These are phyloP conservation scores for Oryzias javanicus DNA, from an alignment of 2,113 vertebrate genomes.

Conservation along the genomic window DNA sequence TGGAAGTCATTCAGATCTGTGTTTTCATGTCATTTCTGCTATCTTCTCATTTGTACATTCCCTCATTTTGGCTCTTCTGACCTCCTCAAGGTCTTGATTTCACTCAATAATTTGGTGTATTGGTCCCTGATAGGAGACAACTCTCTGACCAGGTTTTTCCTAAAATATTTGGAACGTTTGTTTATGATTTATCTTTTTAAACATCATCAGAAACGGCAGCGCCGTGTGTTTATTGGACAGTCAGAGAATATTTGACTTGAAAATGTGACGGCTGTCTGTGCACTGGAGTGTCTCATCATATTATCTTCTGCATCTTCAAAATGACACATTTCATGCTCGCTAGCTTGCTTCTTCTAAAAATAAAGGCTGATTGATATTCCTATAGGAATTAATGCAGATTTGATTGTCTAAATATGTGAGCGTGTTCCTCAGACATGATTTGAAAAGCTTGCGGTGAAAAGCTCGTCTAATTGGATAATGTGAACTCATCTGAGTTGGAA, in stretches of 20 bases:
- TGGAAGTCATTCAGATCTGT: conserved; percentile 1
- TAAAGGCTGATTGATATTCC: background rate
- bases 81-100: conserved; percentile 59
- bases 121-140: conserved; percentile 66
- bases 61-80: conserved; percentile 58
- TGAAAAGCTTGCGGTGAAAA: too few species aligned
- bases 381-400: background rate
- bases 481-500: too few species aligned
- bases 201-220: conserved; percentile 1
- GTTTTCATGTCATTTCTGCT: conserved; percentile 38
- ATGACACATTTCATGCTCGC: background rate
- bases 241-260: conserved; percentile 7
- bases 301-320: background rate
- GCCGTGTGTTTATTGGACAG: conserved; percentile 14
- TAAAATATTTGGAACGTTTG: conserved; percentile 53
- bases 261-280: conserved; percentile 1
- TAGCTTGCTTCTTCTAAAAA: background rate
- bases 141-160: conserved; percentile 50
- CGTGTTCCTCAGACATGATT: too few species aligned
- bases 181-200: conserved; percentile 40
- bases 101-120: conserved; percentile 52
- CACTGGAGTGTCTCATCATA: background rate
- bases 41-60: conserved; percentile 63
- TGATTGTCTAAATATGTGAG: background rate
- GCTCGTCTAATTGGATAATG: too few species aligned